Conservation (phyloP, 2,797 vertebrate genomes). For the Protosalanx chinensis region DNA sequence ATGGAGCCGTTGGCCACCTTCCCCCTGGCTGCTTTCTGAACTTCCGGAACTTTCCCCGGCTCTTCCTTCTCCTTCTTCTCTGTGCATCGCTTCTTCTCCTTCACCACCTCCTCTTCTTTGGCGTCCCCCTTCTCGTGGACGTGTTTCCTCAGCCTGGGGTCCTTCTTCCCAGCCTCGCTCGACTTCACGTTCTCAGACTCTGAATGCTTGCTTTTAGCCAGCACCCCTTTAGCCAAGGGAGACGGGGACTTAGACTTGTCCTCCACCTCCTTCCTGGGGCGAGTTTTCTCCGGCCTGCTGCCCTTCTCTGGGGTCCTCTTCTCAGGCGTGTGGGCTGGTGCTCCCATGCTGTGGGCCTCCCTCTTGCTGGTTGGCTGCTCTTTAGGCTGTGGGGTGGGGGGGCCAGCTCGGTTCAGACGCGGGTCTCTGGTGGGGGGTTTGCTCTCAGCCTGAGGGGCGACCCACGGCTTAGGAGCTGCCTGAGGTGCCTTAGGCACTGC, state of each 20-base stretch:
- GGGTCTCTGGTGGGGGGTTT: conserved; percentile 88
- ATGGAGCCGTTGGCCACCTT: conserved; percentile 84
- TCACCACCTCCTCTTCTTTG: conserved; percentile 80
- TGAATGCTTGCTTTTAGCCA: conserved; percentile 64
- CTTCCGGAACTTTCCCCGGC: conserved; percentile 66
- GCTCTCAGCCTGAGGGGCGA: conserved; percentile 75
- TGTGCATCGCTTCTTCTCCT: conserved; percentile 82
- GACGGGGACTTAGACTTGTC: conserved; percentile 83
- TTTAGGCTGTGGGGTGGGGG: conserved; percentile 74
- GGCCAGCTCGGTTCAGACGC: conserved; percentile 81
- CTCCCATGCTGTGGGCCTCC: conserved; percentile 59
- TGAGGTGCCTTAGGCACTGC: conserved; percentile 62
- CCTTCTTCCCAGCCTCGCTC: conserved; percentile 78
- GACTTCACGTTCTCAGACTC: conserved; percentile 74
- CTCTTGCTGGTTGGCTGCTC: conserved; percentile 79
- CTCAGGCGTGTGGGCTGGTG: conserved; percentile 61
- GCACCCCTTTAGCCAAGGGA: conserved; percentile 72
- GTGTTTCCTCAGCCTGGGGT: conserved; percentile 88
- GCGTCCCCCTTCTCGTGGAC: conserved; percentile 78
- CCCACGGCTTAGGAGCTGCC: conserved; percentile 26
- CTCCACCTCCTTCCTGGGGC: conserved; percentile 79
- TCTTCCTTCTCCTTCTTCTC: conserved; percentile 89
- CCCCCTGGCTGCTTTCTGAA: conserved; percentile 75
- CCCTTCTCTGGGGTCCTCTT: conserved; percentile 75
- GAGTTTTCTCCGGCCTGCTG: conserved; percentile 75